phyloP scores from a whole-genome alignment of 2,113 vertebrate genomes.

The Lepisosteus osseus region DNA sequence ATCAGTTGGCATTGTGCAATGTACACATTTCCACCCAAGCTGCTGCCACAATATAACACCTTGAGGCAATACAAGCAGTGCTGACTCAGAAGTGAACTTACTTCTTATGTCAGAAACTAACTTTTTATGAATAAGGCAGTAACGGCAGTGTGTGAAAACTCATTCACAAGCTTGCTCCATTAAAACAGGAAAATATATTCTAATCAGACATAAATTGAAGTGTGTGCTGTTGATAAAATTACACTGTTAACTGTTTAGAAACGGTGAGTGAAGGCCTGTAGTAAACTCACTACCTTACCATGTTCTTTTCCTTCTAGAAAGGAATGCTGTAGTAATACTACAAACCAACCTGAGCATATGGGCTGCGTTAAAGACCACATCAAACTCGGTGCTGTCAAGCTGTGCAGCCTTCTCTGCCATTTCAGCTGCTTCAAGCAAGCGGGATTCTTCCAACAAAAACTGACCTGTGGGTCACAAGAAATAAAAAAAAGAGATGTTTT shows the following conservation, averaged over 20 bases:
- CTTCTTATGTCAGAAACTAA: conserved; percentile 26
- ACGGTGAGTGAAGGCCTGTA: conserved; percentile 46
- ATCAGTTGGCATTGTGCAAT: conserved; percentile 30
- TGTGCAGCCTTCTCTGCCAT: conserved; percentile 96
- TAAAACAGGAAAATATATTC: conserved; percentile 31
- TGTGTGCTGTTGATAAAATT: conserved; percentile 50
- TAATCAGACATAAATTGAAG: conserved; percentile 45
- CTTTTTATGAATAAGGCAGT: conserved; percentile 22
- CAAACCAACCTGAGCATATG: conserved; percentile 93
- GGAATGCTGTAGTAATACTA: conserved; percentile 13
- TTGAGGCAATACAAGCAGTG: conserved; percentile 22
- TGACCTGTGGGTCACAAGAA: conserved; percentile 71
- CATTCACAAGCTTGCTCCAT: conserved; percentile 22
- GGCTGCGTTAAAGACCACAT: conserved; percentile 96
- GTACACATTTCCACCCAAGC: conserved; percentile 36
- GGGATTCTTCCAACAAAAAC: conserved; percentile 93
- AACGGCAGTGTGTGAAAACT: background rate
- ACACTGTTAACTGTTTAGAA: conserved; percentile 27
- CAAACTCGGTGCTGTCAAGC: conserved; percentile 87
- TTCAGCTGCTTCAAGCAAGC: conserved; percentile 89
- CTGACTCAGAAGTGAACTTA: conserved; percentile 33
- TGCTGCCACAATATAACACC: conserved; percentile 29
- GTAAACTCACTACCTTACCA: conserved; percentile 42
- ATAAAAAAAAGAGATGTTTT: conserved; percentile 13
- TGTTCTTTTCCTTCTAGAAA: conserved; percentile 17